Evolutionary conservation across 2,797 vertebrate species (phyloP).

Genomic region (Gila robusta): DNA sequence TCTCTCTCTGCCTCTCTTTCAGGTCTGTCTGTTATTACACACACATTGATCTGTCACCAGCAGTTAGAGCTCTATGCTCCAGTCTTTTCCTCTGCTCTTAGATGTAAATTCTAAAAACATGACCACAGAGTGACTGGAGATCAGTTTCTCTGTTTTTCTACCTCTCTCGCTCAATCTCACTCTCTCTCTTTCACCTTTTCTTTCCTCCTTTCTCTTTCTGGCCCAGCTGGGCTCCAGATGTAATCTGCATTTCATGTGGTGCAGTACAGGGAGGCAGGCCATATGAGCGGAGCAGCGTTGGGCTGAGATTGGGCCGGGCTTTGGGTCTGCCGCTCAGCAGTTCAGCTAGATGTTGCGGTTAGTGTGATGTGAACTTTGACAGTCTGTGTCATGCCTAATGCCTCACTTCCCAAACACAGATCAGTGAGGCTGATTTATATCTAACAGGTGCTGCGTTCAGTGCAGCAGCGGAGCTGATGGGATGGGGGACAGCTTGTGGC

Average conservation of each 20-base stretch:
- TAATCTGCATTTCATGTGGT: slow-evolving; percentile 52
- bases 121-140: slow-evolving; percentile 56
- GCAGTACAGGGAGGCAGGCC: slow-evolving; percentile 39
- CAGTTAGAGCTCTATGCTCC: slow-evolving; percentile 18
- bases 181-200: background rate
- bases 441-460: slow-evolving; percentile 80
- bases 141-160: slow-evolving; percentile 40
- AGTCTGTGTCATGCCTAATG: slow-evolving; percentile 84
- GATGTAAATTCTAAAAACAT: slow-evolving; percentile 40
- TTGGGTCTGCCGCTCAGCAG: slow-evolving; percentile 73
- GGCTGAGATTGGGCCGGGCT: slow-evolving; percentile 72
- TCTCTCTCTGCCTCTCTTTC: background rate
- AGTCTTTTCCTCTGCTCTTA: slow-evolving; percentile 9
- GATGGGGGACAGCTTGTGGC: slow-evolving; percentile 67
- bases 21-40: slow-evolving; percentile 24
- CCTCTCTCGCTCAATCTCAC: slow-evolving; percentile 1
- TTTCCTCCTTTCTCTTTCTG: slow-evolving; percentile 52
- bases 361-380: slow-evolving; percentile 82
- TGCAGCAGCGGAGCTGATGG: slow-evolving; percentile 60
- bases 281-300: slow-evolving; percentile 42
- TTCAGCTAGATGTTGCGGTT: slow-evolving; percentile 82
- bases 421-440: slow-evolving; percentile 84
- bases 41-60: slow-evolving; percentile 18
- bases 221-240: slow-evolving; percentile 69
- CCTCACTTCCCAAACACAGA: slow-evolving; percentile 86